Evolutionary conservation across 2,113 vertebrate genomes (phyloP).

Genomic region (Pristiophorus japonicus): DNA sequence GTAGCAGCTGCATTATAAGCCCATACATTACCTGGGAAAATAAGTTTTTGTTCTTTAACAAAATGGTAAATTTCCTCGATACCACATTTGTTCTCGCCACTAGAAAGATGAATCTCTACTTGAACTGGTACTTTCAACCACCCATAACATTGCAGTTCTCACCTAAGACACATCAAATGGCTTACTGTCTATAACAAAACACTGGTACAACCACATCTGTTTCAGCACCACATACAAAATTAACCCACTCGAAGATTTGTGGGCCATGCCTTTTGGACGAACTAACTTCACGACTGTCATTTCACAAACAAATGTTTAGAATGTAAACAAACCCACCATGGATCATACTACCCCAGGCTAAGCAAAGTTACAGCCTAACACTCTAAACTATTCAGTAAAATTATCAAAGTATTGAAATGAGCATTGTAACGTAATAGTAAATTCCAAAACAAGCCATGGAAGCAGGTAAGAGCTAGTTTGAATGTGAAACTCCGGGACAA

Average conservation of each 20-base stretch:
- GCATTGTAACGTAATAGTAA: neutral
- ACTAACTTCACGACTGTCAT: neutral
- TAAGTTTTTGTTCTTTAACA: neutral
- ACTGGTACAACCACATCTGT: conserved; percentile 9
- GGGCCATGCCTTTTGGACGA: neutral
- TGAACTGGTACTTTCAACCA: neutral
- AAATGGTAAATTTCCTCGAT: neutral
- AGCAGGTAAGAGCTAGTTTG: too few species aligned
- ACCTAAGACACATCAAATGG: neutral
- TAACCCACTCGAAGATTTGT: neutral
- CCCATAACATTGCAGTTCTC: neutral
- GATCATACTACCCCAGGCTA: neutral
- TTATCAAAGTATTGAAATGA: neutral
- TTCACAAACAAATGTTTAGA: neutral
- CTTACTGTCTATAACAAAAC: neutral
- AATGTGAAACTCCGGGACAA: neutral
- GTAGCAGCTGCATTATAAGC: neutral
- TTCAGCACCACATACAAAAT: neutral
- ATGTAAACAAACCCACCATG: neutral
- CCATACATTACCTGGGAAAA: neutral
- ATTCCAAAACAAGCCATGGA: neutral
- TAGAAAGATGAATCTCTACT: neutral
- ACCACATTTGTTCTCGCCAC: neutral
- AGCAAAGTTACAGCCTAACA: neutral
- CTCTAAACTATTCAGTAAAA: neutral